These are phyloP conservation scores for Tetramorium bicarinatum DNA, from an alignment of 2,888 invertebrate genomes.

Conservation along the genomic window DNA sequence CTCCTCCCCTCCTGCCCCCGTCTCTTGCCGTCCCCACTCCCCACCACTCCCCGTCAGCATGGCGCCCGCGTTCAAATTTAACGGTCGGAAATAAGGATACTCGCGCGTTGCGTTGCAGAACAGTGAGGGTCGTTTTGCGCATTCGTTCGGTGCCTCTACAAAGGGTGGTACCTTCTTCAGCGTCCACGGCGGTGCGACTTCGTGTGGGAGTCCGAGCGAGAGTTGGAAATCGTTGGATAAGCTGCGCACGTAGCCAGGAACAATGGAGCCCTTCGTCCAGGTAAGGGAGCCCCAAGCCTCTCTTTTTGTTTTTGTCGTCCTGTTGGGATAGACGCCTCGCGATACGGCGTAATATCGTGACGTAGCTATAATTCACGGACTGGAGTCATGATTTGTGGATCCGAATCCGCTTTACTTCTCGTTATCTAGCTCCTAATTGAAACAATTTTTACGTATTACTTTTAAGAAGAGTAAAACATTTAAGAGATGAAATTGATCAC, in stretches of 20 bases:
- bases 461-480: too few relatives aligned
- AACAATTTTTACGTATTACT: background rate
- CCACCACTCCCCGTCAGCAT: constrained; percentile 55
- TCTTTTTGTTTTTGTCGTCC: background rate
- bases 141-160: background rate
- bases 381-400: background rate
- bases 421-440: background rate
- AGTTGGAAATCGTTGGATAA: background rate
- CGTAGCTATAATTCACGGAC: background rate
- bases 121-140: background rate
- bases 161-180: background rate
- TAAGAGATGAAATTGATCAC: background rate
- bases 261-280: constrained; percentile 91
- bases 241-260: constrained; percentile 37
- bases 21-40: too few relatives aligned
- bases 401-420: background rate
- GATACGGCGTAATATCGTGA: background rate
- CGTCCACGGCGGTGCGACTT: background rate
- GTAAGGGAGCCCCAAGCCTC: constrained; percentile 84
- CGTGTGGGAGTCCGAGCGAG: background rate
- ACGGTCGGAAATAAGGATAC: constrained; percentile 78
- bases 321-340: background rate
- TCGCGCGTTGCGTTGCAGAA: constrained; percentile 7
- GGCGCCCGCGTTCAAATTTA: constrained; percentile 82
- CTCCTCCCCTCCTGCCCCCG: background rate